Evolutionary conservation across 2,888 invertebrate species (phyloP).

Genomic region (Lymantria monacha): DNA sequence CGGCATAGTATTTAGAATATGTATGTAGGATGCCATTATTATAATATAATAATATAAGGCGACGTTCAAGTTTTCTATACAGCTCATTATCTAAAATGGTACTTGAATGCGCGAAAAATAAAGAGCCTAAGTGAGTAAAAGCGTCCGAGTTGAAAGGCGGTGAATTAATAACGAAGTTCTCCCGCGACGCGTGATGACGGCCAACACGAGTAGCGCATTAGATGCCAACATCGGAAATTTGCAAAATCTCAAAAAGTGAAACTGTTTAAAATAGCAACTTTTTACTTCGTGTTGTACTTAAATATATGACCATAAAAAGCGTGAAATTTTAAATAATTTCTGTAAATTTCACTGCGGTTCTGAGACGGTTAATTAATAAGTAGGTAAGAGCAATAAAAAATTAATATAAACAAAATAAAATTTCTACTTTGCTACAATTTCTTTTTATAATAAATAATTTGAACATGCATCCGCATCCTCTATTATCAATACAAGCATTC

Average conservation of each 20-base stretch:
- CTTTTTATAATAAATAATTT: neutral
- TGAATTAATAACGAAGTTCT: conserved; percentile 80
- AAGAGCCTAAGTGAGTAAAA: conserved; percentile 60
- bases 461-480: no score
- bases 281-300: conserved; percentile 31
- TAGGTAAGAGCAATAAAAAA: neutral
- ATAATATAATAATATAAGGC: neutral
- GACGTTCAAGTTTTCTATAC: neutral
- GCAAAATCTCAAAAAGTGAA: conserved; percentile 47
- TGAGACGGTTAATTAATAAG: conserved; percentile 8
- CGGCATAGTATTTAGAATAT: no score
- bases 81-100: conserved; percentile 37
- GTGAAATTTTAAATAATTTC: conserved; percentile 4
- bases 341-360: conserved; percentile 10
- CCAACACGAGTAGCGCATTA: conserved; percentile 81
- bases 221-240: conserved; percentile 62
- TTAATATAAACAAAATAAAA: neutral
- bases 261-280: conserved; percentile 42
- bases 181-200: conserved; percentile 80
- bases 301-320: conserved; percentile 8
- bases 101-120: conserved; percentile 41
- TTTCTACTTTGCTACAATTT: neutral
- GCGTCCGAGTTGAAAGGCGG: conserved; percentile 63
- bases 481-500: no score
- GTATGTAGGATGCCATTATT: no score